These are phyloP conservation scores for Camelus bactrianus DNA, from an alignment of 2,113 vertebrate species.

Conservation along the genomic window DNA sequence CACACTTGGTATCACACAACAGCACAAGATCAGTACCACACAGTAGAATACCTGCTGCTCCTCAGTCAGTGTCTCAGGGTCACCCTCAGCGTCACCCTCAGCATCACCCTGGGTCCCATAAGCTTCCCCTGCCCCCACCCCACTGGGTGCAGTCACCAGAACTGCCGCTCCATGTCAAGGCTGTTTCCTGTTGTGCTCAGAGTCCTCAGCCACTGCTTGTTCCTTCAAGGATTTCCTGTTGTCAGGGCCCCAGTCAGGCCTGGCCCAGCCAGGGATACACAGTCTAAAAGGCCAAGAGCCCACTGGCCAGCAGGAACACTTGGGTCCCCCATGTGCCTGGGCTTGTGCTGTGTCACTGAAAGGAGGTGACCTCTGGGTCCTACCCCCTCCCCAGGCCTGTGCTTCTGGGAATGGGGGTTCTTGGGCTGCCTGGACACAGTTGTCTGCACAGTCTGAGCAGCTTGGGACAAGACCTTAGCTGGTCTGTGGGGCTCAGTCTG, in stretches of 20 bases:
- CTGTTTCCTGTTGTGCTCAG: slow-evolving; percentile 79
- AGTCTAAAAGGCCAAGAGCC: background rate
- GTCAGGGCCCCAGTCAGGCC: slow-evolving; percentile 55
- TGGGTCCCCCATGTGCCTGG: background rate
- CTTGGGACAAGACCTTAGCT: background rate
- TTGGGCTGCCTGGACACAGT: background rate
- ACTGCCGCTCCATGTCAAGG: slow-evolving; percentile 72
- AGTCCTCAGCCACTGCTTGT: slow-evolving; percentile 62
- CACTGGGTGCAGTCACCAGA: background rate
- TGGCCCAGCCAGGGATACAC: slow-evolving; percentile 10
- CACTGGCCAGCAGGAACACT: background rate
- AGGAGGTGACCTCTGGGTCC: background rate
- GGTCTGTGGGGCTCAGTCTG: background rate
- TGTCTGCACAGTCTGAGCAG: background rate
- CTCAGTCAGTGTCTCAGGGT: background rate
- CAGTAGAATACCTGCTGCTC: background rate
- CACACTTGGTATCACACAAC: background rate
- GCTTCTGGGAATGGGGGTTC: background rate
- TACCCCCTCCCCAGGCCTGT: background rate
- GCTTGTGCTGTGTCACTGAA: background rate
- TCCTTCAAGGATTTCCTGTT: slow-evolving; percentile 81
- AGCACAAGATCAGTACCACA: background rate
- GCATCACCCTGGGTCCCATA: background rate
- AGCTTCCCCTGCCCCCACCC: background rate
- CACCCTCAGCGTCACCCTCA: background rate